Evolutionary conservation across 2,113 vertebrate genomes (phyloP), one percentile per base, ranked within the genome.

Genomic region (Hemibagrus wyckioides): DNA sequence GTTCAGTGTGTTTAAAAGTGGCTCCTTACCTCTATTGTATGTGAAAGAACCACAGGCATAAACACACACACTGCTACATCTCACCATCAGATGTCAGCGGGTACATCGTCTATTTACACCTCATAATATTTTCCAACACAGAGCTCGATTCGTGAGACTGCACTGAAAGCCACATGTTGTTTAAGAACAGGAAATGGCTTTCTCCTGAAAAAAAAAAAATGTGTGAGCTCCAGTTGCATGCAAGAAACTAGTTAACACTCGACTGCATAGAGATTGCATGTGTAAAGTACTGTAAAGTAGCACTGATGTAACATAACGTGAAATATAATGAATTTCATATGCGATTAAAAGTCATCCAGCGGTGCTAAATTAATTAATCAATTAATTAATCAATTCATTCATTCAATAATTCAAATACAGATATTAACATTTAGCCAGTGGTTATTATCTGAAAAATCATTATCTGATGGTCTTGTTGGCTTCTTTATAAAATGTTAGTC

Each of bases 131-230:
- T 85, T 81, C 79, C 79, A 80, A 80, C 52, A 80, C 79, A 2
- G 30, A 80, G 79, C 21, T 57, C 86, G 36, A 25, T 52, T 67
- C 21, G n/a, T 71, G 65, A 54, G 19, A 50, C 65, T 39, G 39
- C n/a, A 76, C 73, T 13, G 6, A 80, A 86, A 86, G 56, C 76
- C 61, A 33, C 61, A 69, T 50, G 82, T 67, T 69, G 83, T 71
- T 88, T 83, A 87, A 77, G 50, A 83, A 88, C 87, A 90, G 89
- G 89, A 91, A 92, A 88, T 80, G 69, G 44, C 90, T 77, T 86
- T 88, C 86, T 88, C 89, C 84, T 89, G 59, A 67, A 85, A 88
- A 83, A 41, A 67, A 92, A 69, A 88, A 82, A 84, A 89, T 61
- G 48, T 82, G 87, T 91, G 85, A 89, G 91, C 90, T 90, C 88